These are phyloP conservation scores for Piprites chloris DNA, from an alignment of 2,113 vertebrate genomes.

Conservation along the genomic window DNA sequence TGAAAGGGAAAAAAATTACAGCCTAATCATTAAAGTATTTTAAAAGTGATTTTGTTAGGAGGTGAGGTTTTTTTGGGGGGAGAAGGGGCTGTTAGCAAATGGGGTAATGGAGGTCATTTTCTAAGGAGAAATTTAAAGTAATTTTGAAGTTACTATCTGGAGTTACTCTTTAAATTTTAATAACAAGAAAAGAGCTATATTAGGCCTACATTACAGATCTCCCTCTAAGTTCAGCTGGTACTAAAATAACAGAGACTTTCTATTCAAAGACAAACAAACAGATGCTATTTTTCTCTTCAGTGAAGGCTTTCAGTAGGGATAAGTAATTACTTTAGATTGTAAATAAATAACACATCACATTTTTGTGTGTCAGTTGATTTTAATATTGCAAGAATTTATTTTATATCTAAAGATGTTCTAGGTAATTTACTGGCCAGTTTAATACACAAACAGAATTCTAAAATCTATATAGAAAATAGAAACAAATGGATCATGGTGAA, in stretches of 20 bases:
- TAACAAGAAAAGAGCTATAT: neutral
- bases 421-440: neutral
- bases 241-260: neutral
- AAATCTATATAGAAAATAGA: neutral
- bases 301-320: neutral
- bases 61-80: rapidly evolving
- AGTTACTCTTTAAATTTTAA: neutral
- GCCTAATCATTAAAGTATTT: neutral
- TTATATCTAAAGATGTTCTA: neutral
- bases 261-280: neutral
- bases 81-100: neutral
- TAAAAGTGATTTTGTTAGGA: neutral
- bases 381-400: neutral
- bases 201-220: neutral
- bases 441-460: neutral
- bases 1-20: neutral
- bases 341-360: neutral
- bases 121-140: neutral
- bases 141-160: neutral
- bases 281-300: neutral
- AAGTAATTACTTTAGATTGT: neutral
- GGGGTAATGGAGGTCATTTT: neutral
- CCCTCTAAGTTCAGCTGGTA: neutral
- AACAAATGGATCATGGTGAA: neutral
- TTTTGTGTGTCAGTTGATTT: neutral